Conservation (phyloP, 2,113 vertebrate species). For the Ciconia boyciana region DNA sequence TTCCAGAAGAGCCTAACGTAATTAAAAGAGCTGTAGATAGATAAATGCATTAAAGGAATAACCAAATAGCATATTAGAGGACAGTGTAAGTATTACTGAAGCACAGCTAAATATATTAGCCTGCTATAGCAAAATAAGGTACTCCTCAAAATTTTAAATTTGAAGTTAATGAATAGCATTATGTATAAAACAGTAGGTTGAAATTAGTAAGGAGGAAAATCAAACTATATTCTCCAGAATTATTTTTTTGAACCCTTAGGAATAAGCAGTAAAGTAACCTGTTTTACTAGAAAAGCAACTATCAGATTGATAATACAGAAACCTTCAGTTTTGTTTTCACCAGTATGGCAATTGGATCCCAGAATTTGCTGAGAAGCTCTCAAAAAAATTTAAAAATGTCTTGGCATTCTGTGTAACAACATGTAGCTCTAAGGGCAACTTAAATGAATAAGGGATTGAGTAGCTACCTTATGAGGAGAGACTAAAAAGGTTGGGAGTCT, state of each 20-base stretch:
- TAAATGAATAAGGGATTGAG: not conserved
- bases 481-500: not conserved
- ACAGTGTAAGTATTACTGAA: not conserved
- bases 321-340: not conserved
- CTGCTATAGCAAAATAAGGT: not conserved
- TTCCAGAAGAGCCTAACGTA: slow-evolving; percentile 41
- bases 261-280: not conserved
- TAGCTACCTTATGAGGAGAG: not conserved
- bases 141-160: not conserved
- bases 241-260: not conserved
- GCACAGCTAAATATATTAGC: not conserved
- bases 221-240: not conserved
- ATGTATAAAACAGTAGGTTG: not conserved
- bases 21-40: slow-evolving; percentile 13
- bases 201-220: not conserved
- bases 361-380: not conserved
- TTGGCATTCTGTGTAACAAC: not conserved
- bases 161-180: not conserved
- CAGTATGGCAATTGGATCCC: not conserved
- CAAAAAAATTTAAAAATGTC: not conserved
- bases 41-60: slow-evolving; percentile 12
- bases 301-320: not conserved
- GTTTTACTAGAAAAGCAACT: not conserved
- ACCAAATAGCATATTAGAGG: not conserved
- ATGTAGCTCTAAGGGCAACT: not conserved